These are phyloP conservation scores for Hetaerina americana DNA, from an alignment of 1,140 invertebrate species.

Conservation along the genomic window DNA sequence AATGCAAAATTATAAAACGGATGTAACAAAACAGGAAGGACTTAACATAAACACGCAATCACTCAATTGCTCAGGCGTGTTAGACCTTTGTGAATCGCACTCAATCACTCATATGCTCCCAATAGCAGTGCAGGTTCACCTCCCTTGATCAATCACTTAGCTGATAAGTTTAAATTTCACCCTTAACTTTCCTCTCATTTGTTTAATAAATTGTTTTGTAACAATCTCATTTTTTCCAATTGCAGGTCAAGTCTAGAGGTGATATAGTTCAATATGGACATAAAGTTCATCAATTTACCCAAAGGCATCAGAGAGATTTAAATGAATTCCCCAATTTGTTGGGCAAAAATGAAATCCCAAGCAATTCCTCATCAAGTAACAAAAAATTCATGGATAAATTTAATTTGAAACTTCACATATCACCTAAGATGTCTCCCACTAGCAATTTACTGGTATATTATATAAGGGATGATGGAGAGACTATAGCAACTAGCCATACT, in stretches of 20 bases:
- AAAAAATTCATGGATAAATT: slow-evolving; percentile 5
- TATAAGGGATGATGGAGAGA: slow-evolving; percentile 55
- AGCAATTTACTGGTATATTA: slow-evolving; percentile 63
- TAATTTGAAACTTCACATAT: slow-evolving; percentile 34
- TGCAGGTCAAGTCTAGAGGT: slow-evolving; percentile 9
- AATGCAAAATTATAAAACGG: too few species aligned
- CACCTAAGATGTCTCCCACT: slow-evolving; percentile 56
- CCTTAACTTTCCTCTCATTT: too few species aligned
- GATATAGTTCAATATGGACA: slow-evolving; percentile 7
- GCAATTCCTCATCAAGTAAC: too few species aligned
- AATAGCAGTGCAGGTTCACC: too few species aligned
- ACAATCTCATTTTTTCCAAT: not conserved
- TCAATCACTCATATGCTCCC: too few species aligned
- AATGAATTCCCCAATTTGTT: slow-evolving; percentile 29
- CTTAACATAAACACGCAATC: too few species aligned
- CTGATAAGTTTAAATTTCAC: too few species aligned
- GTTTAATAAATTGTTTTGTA: not conserved
- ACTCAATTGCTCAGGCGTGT: too few species aligned
- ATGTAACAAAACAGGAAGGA: too few species aligned
- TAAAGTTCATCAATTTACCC: slow-evolving; percentile 17
- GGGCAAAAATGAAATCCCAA: slow-evolving; percentile 16
- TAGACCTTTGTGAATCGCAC: too few species aligned
- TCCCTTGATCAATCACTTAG: too few species aligned
- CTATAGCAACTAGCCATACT: slow-evolving; percentile 40
- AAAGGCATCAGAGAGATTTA: slow-evolving; percentile 27